Conservation (phyloP, 2,888 invertebrate species). For the Spilarctia lutea region DNA sequence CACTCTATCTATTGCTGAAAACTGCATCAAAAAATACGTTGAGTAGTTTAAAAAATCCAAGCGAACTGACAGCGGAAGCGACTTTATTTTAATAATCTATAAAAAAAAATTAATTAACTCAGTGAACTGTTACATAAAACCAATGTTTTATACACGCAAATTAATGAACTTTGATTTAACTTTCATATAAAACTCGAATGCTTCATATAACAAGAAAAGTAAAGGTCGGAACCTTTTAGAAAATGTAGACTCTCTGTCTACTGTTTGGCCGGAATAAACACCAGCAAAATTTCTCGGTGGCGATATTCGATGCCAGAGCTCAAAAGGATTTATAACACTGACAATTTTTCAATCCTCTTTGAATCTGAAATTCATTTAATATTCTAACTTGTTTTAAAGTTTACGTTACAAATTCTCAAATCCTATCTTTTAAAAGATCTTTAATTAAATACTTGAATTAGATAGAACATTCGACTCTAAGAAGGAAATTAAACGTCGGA, state of each 20-base stretch:
- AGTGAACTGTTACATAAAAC: background rate
- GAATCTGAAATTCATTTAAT: background rate
- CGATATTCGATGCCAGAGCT: background rate
- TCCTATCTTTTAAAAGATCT: background rate
- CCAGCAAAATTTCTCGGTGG: background rate
- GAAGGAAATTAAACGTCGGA: background rate
- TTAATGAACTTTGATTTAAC: background rate
- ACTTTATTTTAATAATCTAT: too few relatives aligned
- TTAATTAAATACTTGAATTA: background rate
- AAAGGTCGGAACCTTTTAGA: background rate
- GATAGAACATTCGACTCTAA: background rate
- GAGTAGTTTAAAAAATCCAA: too few relatives aligned
- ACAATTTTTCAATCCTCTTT: background rate
- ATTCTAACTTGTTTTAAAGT: too few relatives aligned
- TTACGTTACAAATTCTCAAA: background rate
- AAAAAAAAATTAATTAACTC: too few relatives aligned
- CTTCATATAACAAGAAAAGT: background rate
- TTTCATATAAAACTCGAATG: background rate
- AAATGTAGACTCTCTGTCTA: slow-evolving; percentile 1
- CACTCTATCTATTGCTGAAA: too few relatives aligned
- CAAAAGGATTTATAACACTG: background rate
- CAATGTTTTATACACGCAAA: background rate
- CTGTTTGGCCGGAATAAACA: background rate
- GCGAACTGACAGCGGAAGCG: too few relatives aligned
- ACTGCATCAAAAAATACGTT: too few relatives aligned